These are phyloP conservation scores for Chydorus sphaericus DNA, from an alignment of 2,888 invertebrate genomes.

Conservation along the genomic window DNA sequence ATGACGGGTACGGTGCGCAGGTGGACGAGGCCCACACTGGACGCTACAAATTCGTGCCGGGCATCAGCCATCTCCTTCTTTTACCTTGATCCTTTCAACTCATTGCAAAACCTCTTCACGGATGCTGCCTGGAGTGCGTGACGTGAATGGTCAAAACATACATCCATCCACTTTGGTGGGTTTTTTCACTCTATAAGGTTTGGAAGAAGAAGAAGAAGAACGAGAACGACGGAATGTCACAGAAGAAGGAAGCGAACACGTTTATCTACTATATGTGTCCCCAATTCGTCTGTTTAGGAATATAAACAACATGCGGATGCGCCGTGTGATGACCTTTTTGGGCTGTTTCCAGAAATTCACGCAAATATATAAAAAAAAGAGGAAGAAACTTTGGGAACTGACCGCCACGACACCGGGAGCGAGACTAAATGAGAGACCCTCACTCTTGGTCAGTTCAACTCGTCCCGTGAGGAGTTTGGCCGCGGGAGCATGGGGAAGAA, in stretches of 20 bases:
- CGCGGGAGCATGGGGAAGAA: background rate
- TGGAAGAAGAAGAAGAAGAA: background rate
- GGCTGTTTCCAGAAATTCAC: too few relatives aligned
- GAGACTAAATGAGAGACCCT: constrained; percentile 1
- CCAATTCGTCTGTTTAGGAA: too few relatives aligned
- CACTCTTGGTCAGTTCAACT: background rate
- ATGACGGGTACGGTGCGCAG: background rate
- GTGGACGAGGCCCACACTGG: background rate
- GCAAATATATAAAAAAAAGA: too few relatives aligned
- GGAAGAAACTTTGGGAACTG: background rate
- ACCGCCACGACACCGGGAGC: constrained; percentile 4
- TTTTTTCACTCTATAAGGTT: too few relatives aligned
- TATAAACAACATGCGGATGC: too few relatives aligned
- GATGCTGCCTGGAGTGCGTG: background rate
- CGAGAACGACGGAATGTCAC: background rate
- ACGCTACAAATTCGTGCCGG: constrained; percentile 10
- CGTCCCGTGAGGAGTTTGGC: too few relatives aligned
- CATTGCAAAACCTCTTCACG: background rate
- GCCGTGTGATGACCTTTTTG: too few relatives aligned
- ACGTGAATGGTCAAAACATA: background rate
- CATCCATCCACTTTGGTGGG: background rate
- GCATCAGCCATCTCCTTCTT: background rate
- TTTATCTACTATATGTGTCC: too few relatives aligned
- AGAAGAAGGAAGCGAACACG: too few relatives aligned
- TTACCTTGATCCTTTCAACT: background rate